Conservation (phyloP, 2,888 invertebrate genomes). For the Acutogordius australiensis region DNA sequence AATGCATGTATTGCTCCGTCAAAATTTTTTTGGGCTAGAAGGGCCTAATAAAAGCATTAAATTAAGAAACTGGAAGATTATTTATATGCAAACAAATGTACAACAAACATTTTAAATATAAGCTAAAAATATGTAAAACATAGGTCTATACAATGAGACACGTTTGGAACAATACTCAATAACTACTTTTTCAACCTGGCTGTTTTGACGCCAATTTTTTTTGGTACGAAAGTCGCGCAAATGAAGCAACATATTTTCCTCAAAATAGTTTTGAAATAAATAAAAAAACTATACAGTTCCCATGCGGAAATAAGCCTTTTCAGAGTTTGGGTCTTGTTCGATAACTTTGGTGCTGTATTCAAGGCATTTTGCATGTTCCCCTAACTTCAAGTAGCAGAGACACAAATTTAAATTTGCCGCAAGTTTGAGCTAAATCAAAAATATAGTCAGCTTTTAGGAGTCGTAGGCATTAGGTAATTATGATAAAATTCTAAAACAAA, state of each 20-base stretch:
- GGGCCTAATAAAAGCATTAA: slow-evolving; percentile 33
- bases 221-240: too few species aligned
- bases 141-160: too few species aligned
- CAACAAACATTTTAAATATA: too few species aligned
- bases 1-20: slow-evolving; percentile 48
- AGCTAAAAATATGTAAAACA: too few species aligned
- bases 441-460: slow-evolving; percentile 11
- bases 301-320: slow-evolving; percentile 57
- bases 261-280: slow-evolving; percentile 19
- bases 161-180: too few species aligned
- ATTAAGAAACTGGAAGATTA: too few species aligned
- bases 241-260: not conserved
- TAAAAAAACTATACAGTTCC: slow-evolving; percentile 37
- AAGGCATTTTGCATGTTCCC: slow-evolving; percentile 40
- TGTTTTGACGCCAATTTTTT: too few species aligned
- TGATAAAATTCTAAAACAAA: too few species aligned
- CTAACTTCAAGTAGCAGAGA: slow-evolving; percentile 44
- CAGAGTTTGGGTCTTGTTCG: slow-evolving; percentile 39
- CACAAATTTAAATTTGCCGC: slow-evolving; percentile 50
- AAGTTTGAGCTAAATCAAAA: not conserved
- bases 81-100: too few species aligned
- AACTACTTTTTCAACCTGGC: too few species aligned
- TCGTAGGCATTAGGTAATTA: too few species aligned
- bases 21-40: slow-evolving; percentile 42
- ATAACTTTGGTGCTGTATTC: slow-evolving; percentile 47